These are phyloP conservation scores for Mimumesa dahlbomi DNA, from an alignment of 2,888 invertebrate species.

Conservation along the genomic window DNA sequence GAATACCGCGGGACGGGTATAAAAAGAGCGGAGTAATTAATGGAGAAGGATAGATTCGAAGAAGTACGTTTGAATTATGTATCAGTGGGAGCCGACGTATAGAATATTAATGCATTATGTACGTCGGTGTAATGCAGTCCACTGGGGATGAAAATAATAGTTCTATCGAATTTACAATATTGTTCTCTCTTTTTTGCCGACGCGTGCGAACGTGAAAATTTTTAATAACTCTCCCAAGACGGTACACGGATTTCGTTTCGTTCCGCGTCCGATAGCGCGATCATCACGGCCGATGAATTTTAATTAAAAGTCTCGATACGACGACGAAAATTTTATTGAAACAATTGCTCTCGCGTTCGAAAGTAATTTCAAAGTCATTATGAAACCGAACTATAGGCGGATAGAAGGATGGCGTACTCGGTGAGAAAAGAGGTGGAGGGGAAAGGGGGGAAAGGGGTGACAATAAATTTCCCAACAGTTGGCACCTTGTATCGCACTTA, in stretches of 20 bases:
- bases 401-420: too few species aligned
- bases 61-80: conserved; percentile 22
- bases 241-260: too few species aligned
- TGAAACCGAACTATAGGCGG: conserved; percentile 5
- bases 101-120: conserved; percentile 41
- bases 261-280: too few species aligned
- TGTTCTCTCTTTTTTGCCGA: too few species aligned
- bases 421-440: too few species aligned
- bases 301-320: conserved; percentile 49
- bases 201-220: too few species aligned
- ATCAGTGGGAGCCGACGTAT: conserved; percentile 4
- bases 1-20: conserved; percentile 13
- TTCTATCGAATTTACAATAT: too few species aligned
- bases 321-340: not conserved
- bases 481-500: conserved; percentile 22
- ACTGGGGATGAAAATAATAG: too few species aligned
- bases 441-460: not conserved
- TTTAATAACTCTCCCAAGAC: too few species aligned
- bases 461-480: conserved; percentile 26
- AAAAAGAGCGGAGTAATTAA: conserved; percentile 54
- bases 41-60: conserved; percentile 35
- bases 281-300: conserved; percentile 3
- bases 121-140: conserved; percentile 31
- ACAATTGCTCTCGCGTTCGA: conserved; percentile 4
- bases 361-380: conserved; percentile 16